phyloP scores from a whole-genome alignment of 2,113 vertebrate genomes.

The Ictalurus furcatus region DNA sequence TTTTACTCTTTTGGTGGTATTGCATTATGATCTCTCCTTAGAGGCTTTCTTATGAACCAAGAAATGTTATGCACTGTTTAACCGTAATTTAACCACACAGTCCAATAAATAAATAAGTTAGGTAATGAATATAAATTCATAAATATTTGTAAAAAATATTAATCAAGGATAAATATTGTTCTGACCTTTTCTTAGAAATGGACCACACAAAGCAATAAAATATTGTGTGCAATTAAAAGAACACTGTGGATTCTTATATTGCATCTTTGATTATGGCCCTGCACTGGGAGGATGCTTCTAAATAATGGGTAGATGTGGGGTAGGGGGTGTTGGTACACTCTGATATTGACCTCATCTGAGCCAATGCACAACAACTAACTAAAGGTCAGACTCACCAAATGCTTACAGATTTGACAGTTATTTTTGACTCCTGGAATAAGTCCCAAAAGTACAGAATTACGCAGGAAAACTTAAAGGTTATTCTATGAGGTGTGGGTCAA shows the following conservation, averaged over 20 bases:
- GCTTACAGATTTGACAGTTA: constrained; percentile 45
- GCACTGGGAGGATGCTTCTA: not conserved
- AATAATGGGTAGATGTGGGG: constrained; percentile 25
- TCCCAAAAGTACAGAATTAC: constrained; percentile 32
- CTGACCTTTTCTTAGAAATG: constrained; percentile 19
- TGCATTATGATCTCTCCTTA: not conserved
- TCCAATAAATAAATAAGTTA: not conserved
- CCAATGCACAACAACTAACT: constrained; percentile 38
- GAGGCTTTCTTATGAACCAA: not conserved
- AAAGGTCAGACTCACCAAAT: constrained; percentile 51
- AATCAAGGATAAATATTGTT: constrained; percentile 19
- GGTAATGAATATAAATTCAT: not conserved
- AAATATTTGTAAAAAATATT: not conserved
- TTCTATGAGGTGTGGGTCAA: constrained; percentile 40
- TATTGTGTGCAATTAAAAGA: constrained; percentile 20
- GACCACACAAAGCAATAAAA: not conserved
- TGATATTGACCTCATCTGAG: constrained; percentile 41
- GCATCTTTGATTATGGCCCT: constrained; percentile 27
- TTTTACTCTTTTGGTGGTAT: not conserved
- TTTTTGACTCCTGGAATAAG: constrained; percentile 34
- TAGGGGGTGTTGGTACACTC: not conserved
- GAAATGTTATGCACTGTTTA: not conserved
- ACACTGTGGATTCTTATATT: constrained; percentile 1
- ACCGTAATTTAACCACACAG: not conserved
- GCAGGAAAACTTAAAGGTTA: constrained; percentile 48